These are phyloP conservation scores for Brachystomella parvula DNA, from an alignment of 1,140 invertebrate species.

Conservation along the genomic window DNA sequence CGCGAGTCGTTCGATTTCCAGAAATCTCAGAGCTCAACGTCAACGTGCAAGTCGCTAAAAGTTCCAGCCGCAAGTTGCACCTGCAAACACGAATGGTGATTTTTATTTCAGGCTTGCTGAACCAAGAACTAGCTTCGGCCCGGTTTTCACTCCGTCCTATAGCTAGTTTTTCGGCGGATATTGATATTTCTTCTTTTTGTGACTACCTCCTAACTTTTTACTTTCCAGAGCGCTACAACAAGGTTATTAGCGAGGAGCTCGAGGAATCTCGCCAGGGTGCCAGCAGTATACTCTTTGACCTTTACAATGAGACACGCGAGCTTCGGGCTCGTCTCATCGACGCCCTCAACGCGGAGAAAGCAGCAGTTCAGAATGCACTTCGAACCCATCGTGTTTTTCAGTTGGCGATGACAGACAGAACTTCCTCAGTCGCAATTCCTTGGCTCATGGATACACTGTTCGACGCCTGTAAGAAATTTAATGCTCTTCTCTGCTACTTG, in stretches of 20 bases:
- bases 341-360: conserved; percentile 23
- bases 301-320: conserved; percentile 5
- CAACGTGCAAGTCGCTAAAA: no score
- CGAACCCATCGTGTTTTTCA: conserved; percentile 29
- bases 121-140: no score
- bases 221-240: conserved; percentile 24
- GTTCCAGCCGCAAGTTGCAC: no score
- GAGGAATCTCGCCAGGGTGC: not conserved
- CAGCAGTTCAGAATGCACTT: conserved; percentile 28
- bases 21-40: no score
- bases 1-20: no score
- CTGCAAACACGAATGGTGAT: not conserved
- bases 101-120: conserved; percentile 9
- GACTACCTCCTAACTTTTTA: conserved; percentile 8
- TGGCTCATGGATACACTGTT: conserved; percentile 27
- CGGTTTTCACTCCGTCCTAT: no score
- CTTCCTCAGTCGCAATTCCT: conserved; percentile 15
- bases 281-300: not conserved
- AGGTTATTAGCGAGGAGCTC: conserved; percentile 12
- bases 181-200: not conserved
- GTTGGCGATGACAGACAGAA: conserved; percentile 23
- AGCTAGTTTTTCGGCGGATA: no score
- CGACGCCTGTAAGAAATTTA: conserved; percentile 19
- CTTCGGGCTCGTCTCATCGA: conserved; percentile 20
- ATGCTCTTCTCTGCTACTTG: conserved; percentile 14